Base-by-base conservation (phyloP, 2,113 vertebrate species). In the Galeopterus variegatus region DNA sequence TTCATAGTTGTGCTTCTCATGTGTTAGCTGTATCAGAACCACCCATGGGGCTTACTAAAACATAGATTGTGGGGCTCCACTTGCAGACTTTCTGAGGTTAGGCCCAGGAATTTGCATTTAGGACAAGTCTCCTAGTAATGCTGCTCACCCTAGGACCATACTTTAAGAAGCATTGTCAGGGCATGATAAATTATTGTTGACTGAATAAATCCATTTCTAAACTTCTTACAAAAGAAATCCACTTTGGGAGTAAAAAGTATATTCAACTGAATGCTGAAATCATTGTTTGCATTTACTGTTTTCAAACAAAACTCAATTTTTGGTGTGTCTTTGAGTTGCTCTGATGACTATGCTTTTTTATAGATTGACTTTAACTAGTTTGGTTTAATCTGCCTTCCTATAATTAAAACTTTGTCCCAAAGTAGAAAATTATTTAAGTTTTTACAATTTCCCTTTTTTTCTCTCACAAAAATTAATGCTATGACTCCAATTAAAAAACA, bases 391-490 rank as follows among this genome's bases (percentile, higher is more conserved):
- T 84, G 19, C 56, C 52, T 81, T 76, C 60, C 94, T 92, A 75
- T 10, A 58, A 62, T 94, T 84, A 85, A 80, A 48, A 56, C 90
- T 93, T 89, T 87, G 60, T 75, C 45, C 82, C 60, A 80, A 62
- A 83, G 52, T 67, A 90, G 54, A 86, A 64, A 52, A 36, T 45
- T 69, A 3, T 88, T 93, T 50, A 69, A 13, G 11, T 77, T 73
- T 88, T 84, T 77, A 23, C 13, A 8, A 33, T 80, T 65, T 52
- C 17, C 8, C 19, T 77, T 62, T 72, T 52, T 41, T 87, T 45
- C 48, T 17, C 58, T 54, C 60, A 54, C 28, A 91, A 75, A 93
- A 88, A 26, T 81, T 36, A 95, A 72, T 92, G 75, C 10, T 45
- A 0, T 93, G 75, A 84, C 41, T 93, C 17, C 52, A 62, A 1